Base-by-base conservation (phyloP, 1,140 invertebrate species). In the Rhagoletis pomonella region DNA sequence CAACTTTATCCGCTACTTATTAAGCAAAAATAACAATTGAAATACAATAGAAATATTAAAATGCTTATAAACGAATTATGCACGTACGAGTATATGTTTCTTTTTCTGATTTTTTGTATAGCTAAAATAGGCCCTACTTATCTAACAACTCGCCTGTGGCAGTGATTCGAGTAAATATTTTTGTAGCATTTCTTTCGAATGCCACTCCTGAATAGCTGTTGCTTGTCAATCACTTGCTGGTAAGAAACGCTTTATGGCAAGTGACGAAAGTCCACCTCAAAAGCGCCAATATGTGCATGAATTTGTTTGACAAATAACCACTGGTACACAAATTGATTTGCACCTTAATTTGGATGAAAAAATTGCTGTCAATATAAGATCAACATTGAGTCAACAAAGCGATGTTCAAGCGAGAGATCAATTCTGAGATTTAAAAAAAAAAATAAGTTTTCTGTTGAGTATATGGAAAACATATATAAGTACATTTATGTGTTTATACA, bases 251-350 rank as follows among this genome's bases (percentile, higher is more conserved):
- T 81, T 55, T 55, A 81, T 19, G 29, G 47, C 19, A 42, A 42
- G 44, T 55, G 73, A 81, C 47, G 73, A 55, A 81, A 55, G 50
- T 58, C 73, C 47, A 81, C 73, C 55, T 81, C 19, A 55, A 81
- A 50, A 10, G 47, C 42, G 29, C 29, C 29, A 29, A 29, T 29
- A 81, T n/a, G 55, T 81, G 55, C 9, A 73, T 14, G 67, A 10
- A 44, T 47, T 73, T 47, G 44, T 73, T 73, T 73, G 67, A 47
- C 67, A 73, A 73, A 69, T 69, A 69, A 69, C 67, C 44, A 44
- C 67, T 4, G 67, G 67, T 47, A 73, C 42, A 73, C 67, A 73
- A 44, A 17, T 73, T 73, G 39, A 73, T 73, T 73, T 73, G 14
- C 67, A 73, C 67, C 42, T 47, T 73, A 73, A 73, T 73, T 73